Evolutionary conservation across 2,888 invertebrate genomes (phyloP).

Genomic region (Cheilosia soror): DNA sequence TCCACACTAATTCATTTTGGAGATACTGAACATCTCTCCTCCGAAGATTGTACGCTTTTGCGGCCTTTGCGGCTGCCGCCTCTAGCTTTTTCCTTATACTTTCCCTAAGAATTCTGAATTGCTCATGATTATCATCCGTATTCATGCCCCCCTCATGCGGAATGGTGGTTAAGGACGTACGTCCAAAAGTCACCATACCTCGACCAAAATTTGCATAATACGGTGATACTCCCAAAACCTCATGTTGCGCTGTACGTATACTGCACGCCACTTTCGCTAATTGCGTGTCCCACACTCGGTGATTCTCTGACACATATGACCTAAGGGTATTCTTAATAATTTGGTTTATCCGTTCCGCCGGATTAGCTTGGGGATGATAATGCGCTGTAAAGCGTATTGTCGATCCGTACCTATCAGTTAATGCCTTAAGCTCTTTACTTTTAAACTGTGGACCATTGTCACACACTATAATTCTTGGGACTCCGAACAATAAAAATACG

Average conservation of each 20-base stretch:
- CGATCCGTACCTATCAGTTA: background rate
- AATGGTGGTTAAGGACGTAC: background rate
- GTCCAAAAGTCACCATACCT: slow-evolving; percentile 12
- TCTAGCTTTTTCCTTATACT: background rate
- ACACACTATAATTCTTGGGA: slow-evolving; percentile 7
- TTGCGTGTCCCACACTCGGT: slow-evolving; percentile 21
- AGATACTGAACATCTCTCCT: slow-evolving; percentile 4
- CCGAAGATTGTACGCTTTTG: background rate
- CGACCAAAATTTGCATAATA: slow-evolving; percentile 29
- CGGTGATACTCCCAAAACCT: slow-evolving; percentile 26
- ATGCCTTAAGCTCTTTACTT: slow-evolving; percentile 8
- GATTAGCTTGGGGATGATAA: slow-evolving; percentile 1
- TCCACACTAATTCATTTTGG: slow-evolving; percentile 18
- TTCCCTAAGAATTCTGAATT: background rate
- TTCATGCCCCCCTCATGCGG: background rate
- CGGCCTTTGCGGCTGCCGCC: background rate
- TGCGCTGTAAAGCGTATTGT: background rate
- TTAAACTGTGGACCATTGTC: slow-evolving; percentile 46
- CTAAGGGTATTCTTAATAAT: slow-evolving; percentile 7
- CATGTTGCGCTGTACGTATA: slow-evolving; percentile 37
- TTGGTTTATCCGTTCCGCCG: background rate
- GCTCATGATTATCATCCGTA: background rate
- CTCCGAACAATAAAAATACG: slow-evolving; percentile 32
- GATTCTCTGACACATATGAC: slow-evolving; percentile 32
- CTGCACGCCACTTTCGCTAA: slow-evolving; percentile 20